Evolutionary conservation across 2,113 vertebrate genomes (phyloP).

Genomic region (Potamarius usumacintae): DNA sequence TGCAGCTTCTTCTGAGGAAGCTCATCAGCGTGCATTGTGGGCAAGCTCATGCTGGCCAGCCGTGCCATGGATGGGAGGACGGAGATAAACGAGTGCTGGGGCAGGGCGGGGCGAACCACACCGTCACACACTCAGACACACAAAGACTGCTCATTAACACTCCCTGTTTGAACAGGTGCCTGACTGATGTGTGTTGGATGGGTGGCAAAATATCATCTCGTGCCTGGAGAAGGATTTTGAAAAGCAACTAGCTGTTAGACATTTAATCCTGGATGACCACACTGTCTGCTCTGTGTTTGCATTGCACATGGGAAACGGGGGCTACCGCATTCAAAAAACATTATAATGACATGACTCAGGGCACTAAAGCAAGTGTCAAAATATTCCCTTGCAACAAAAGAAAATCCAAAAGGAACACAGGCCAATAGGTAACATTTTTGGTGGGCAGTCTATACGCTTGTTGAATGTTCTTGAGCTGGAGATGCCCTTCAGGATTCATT

Average conservation of each 20-base stretch:
- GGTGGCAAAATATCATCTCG: slow-evolving; percentile 52
- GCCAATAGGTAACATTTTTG: not conserved
- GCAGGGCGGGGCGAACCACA: slow-evolving; percentile 50
- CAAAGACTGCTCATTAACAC: slow-evolving; percentile 66
- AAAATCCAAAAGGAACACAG: not conserved
- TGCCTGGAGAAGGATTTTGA: slow-evolving; percentile 44
- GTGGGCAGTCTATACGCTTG: not conserved
- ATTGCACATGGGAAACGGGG: slow-evolving; percentile 25
- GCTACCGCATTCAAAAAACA: slow-evolving; percentile 27
- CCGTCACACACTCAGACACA: slow-evolving; percentile 52
- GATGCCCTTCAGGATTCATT: not conserved
- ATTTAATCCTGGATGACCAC: slow-evolving; percentile 48
- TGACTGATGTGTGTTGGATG: slow-evolving; percentile 50
- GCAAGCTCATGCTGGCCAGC: slow-evolving; percentile 53
- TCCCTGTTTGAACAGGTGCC: slow-evolving; percentile 75
- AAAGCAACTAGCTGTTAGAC: slow-evolving; percentile 43
- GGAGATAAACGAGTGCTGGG: slow-evolving; percentile 48
- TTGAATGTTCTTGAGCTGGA: not conserved
- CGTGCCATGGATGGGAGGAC: slow-evolving; percentile 49
- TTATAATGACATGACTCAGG: slow-evolving; percentile 23
- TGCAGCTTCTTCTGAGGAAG: slow-evolving; percentile 36
- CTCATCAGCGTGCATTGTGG: slow-evolving; percentile 49
- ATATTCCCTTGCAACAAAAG: slow-evolving; percentile 5
- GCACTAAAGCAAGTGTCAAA: slow-evolving; percentile 13
- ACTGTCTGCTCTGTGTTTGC: slow-evolving; percentile 29